Base-by-base conservation (phyloP, 2,797 vertebrate species). In the Ciconia nigra region DNA sequence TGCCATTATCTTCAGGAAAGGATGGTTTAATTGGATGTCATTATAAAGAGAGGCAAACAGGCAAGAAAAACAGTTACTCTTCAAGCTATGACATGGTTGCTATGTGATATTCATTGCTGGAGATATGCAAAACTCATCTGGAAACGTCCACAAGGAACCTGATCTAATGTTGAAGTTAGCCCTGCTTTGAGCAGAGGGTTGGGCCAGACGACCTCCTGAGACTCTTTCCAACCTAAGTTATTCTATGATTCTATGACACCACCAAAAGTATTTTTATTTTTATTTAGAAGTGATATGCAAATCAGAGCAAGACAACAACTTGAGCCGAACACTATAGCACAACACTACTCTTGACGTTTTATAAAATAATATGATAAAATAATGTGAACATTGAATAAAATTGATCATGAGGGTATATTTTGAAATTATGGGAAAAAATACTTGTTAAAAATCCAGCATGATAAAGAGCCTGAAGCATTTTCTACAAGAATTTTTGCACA, bases 31-130 rank as follows among this genome's bases (percentile, higher is more conserved):
- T 7, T 78, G 28, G 17, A 33, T 76, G 42, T 17, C 42, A 46
- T 14, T 9, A 6, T 18, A 63, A 83, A 7, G 21, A 61, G 55
- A 83, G 37, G 16, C 18, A 87, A 72, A 41, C 9, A 81, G 14
- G 20, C 12, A n/a, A 47, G 35, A 82, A 17, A 54, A 41, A 5
- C 5, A 80, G n/a, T 39, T 65, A 28, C 88, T 70, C 44, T 81
- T 47, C 25, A 59, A 63, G 15, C 3, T 55, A 5, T 55, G 33
- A 24, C 15, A 24, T 12, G 15, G 7, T 29, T 87, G 6, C 3
- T 73, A 4, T 0, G 0, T 51, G 37, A 25, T 55, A 31, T 72
- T 58, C 4, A 9, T 44, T 14, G 2, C 0, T 73, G 41, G 21
- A 67, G 11, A 29, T 55, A 76, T 2, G 25, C 15, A 80, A 90